A percentile compares a stretch with the other conserved stretches of the same genome.
Conservation (phyloP, 2,797 vertebrate genomes). For the Phoxinus dragarum region DNA sequence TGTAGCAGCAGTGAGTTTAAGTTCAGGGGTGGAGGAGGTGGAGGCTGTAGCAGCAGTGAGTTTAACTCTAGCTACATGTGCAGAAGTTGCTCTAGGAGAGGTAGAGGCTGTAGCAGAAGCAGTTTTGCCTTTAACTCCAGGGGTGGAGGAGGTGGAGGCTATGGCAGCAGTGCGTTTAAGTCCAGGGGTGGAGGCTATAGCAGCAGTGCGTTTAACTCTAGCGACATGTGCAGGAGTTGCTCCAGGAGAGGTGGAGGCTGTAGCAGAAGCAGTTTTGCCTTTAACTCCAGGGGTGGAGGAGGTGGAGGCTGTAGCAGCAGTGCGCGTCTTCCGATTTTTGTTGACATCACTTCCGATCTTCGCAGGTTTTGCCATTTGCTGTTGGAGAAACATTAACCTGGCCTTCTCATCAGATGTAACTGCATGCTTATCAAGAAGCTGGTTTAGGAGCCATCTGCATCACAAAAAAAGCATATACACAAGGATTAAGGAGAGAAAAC, state of each 20-base stretch:
- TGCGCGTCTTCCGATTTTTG: background rate
- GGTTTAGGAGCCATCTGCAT: too few species aligned
- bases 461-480: background rate
- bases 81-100: background rate
- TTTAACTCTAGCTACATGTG: background rate
- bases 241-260: background rate
- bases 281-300: too few species aligned
- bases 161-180: background rate
- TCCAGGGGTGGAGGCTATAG: background rate
- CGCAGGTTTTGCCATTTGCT: too few species aligned
- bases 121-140: background rate
- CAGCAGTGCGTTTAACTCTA: background rate
- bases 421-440: conserved; percentile 36
- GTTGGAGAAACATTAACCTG: background rate
- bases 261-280: background rate
- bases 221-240: background rate
- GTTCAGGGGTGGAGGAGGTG: background rate
- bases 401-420: conserved; percentile 39
- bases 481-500: background rate
- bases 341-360: background rate
- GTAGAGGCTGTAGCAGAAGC: background rate
- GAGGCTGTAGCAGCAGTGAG: background rate
- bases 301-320: too few species aligned
- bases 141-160: background rate
- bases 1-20: background rate